Evolutionary conservation across 1,140 invertebrate species (phyloP).

Genomic region (Marisa cornuarietis): DNA sequence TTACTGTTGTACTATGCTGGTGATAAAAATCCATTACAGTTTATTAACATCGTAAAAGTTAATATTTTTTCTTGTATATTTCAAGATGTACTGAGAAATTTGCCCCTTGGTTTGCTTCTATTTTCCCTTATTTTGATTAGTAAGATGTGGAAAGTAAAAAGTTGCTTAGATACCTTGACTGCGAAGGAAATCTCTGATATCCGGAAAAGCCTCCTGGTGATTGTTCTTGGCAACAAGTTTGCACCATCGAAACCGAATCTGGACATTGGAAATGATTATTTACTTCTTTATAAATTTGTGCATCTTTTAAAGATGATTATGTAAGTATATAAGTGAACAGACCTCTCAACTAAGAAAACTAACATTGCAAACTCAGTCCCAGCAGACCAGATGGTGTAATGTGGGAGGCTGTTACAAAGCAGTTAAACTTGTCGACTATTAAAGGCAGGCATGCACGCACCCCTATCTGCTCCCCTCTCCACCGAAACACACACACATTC

Average conservation of each 20-base stretch:
- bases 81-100: too few species aligned
- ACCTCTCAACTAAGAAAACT: conserved; percentile 19
- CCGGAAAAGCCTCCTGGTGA: conserved; percentile 23
- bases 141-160: too few species aligned
- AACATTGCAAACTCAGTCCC: conserved; percentile 13
- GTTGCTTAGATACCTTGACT: conserved; percentile 38
- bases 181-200: conserved; percentile 33
- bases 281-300: conserved; percentile 18
- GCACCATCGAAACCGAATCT: conserved; percentile 46
- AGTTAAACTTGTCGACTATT: too few species aligned
- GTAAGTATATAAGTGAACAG: conserved; percentile 15
- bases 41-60: too few species aligned
- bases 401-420: not conserved
- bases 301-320: conserved; percentile 12
- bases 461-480: too few species aligned
- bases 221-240: conserved; percentile 44
- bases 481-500: too few species aligned
- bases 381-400: conserved; percentile 23
- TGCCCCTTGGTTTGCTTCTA: too few species aligned
- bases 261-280: conserved; percentile 5
- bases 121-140: too few species aligned
- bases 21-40: too few species aligned
- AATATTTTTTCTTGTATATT: too few species aligned
- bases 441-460: too few species aligned
- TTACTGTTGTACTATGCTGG: too few species aligned